phyloP scores from a whole-genome alignment of 2,113 vertebrate genomes.

The Saimiri boliviensis region DNA sequence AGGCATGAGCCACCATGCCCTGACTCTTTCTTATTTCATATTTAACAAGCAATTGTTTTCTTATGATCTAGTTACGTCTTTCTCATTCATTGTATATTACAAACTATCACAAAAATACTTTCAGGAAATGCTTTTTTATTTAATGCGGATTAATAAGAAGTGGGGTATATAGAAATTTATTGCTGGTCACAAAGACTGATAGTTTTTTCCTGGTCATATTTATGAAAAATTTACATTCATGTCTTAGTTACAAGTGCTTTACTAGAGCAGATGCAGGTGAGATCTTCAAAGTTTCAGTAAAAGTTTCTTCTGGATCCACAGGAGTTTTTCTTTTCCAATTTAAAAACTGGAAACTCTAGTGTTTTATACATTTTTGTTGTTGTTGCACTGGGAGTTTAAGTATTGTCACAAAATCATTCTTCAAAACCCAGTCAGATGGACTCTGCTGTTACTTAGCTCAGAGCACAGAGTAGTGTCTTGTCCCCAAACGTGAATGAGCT shows the following conservation, averaged over 20 bases:
- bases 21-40: not conserved
- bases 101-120: not conserved
- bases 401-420: not conserved
- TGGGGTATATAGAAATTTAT: not conserved
- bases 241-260: too few relatives aligned
- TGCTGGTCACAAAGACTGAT: not conserved
- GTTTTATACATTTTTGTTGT: not conserved
- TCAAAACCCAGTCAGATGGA: not conserved
- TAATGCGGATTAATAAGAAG: not conserved
- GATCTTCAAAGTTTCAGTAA: not conserved
- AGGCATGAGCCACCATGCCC: too few relatives aligned
- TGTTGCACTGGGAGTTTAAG: not conserved
- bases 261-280: rapidly evolving
- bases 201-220: not conserved
- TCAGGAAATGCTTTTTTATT: not conserved
- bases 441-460: not conserved
- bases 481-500: not conserved
- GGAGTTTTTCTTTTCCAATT: not conserved
- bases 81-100: not conserved
- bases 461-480: not conserved
- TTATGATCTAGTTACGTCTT: not conserved
- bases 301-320: not conserved
- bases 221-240: too few relatives aligned
- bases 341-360: not conserved
- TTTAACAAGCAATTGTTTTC: not conserved